phyloP scores from a whole-genome alignment of 2,113 vertebrate genomes.

The Indri indri region DNA sequence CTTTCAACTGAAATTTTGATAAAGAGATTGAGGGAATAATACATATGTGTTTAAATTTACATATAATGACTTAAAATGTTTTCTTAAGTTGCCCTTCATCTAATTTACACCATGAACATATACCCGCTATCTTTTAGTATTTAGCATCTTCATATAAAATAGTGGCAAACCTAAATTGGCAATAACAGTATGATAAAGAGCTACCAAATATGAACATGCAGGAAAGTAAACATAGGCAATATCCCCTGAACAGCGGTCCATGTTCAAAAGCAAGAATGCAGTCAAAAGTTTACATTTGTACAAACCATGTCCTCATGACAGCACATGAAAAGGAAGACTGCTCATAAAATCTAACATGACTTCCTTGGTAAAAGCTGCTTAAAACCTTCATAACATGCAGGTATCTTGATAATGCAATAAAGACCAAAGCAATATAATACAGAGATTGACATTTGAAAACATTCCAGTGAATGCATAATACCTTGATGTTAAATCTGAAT shows the following conservation, averaged over 20 bases:
- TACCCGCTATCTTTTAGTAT: not conserved
- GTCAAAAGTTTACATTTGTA: not conserved
- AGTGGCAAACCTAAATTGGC: not conserved
- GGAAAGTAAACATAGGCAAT: not conserved
- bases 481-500: constrained; percentile 25
- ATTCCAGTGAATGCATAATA: not conserved
- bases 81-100: not conserved
- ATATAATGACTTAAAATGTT: not conserved
- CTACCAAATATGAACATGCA: not conserved
- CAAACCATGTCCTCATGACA: not conserved
- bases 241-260: not conserved
- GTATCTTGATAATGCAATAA: constrained; percentile 47
- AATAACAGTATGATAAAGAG: not conserved
- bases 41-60: not conserved
- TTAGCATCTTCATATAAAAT: not conserved
- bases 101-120: not conserved
- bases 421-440: not conserved
- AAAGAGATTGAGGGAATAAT: not conserved
- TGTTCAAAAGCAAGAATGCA: not conserved
- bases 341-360: constrained; percentile 22
- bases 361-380: constrained; percentile 40
- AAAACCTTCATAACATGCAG: constrained; percentile 37
- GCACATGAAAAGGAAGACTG: not conserved
- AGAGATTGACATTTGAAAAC: constrained; percentile 38
- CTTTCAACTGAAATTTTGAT: not conserved